Evolutionary conservation across 2,797 vertebrate species (phyloP).

Genomic region (Erpetoichthys calabaricus): DNA sequence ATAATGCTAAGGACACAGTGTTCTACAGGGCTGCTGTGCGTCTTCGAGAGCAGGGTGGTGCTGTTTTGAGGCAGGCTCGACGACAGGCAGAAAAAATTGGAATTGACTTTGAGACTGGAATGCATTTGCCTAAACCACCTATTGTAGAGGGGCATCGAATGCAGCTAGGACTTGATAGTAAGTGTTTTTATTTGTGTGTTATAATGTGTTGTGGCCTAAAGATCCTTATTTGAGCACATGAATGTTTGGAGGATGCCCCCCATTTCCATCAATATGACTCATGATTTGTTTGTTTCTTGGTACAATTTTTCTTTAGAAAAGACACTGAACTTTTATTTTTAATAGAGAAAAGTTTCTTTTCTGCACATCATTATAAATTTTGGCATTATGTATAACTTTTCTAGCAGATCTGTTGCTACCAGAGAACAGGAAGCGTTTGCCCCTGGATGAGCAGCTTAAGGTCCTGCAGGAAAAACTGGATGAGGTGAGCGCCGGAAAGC

Average conservation of each 20-base stretch:
- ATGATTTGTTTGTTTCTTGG: too few relatives aligned
- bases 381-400: too few relatives aligned
- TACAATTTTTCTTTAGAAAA: too few relatives aligned
- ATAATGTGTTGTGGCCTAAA: too few relatives aligned
- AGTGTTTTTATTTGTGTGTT: too few relatives aligned
- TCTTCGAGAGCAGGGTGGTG: slow-evolving; percentile 76
- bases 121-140: slow-evolving; percentile 73
- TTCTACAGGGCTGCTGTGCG: slow-evolving; percentile 89
- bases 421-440: slow-evolving; percentile 75
- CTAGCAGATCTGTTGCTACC: slow-evolving; percentile 64
- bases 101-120: slow-evolving; percentile 87
- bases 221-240: too few relatives aligned
- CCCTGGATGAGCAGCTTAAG: slow-evolving; percentile 85
- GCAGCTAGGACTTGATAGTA: slow-evolving; percentile 57
- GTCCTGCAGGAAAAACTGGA: slow-evolving; percentile 73
- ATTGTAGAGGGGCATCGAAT: slow-evolving; percentile 64
- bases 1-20: slow-evolving; percentile 97
- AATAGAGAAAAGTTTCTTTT: too few relatives aligned
- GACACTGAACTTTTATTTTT: too few relatives aligned
- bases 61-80: slow-evolving; percentile 73
- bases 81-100: slow-evolving; percentile 90
- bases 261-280: too few relatives aligned
- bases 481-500: slow-evolving; percentile 76
- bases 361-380: too few relatives aligned
- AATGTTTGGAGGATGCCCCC: too few relatives aligned